Base-by-base conservation (phyloP, 1,140 invertebrate species). In the Pachyrhynchus sulphureomaculatus region DNA sequence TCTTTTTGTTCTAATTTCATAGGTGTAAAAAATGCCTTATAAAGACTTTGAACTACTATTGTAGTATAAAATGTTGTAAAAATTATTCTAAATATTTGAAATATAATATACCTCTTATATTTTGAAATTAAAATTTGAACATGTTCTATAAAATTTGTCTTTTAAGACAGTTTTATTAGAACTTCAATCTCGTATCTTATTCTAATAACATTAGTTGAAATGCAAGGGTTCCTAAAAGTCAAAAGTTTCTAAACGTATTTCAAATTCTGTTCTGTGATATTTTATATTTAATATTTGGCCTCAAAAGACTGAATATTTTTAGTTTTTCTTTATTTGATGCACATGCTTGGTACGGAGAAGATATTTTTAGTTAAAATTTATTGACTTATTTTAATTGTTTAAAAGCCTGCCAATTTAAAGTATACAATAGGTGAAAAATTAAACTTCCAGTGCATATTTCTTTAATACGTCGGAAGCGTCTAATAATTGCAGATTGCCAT, bases 161-260 rank as follows among this genome's bases (percentile, higher is more conserved):
- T 37, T n/a, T 15, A 10, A 5, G 17, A 15, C 36, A 29, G 24
- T 26, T 4, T 26, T 26, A n/a, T 26, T 4, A 29, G 12, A 29
- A 29, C 1, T 3, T 6, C n/a, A 37, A n/a, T 37, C 23, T 15
- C 18, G 29, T 47, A 45, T 53, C 26, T 45, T 36, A 53, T 53
- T 29, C 39, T 37, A 60, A 51, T 13, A 52, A 44, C 33, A 24
- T 37, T 41, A 20, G 9, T 17, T 33, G 67, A 66, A 68, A 62
- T 64, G 66, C 66, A 68, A 68, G 66, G 66, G 66, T 68, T 63
- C 49, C 45, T 49, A 36, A 3, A 33, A 24, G 37, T 58, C 64
- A 68, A 66, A 68, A 62, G 64, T 68, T 68, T 66, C 56, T 57
- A 53, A 58, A 68, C 57, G 29, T 51, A 36, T 55, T 49, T 45